Base-by-base conservation (phyloP, 2,888 invertebrate species). In the Chromoteleia sp. region DNA sequence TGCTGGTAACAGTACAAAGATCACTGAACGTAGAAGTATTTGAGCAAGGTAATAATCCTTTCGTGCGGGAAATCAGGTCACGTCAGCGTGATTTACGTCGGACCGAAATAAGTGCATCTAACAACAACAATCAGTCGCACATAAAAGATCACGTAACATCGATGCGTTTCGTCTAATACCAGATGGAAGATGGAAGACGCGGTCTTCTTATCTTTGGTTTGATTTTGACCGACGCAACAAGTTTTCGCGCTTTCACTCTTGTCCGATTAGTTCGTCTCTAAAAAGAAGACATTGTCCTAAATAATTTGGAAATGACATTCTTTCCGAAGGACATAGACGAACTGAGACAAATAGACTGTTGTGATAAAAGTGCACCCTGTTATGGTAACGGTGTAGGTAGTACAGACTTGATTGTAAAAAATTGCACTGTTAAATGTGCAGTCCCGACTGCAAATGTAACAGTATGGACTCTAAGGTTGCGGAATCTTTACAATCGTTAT, bases 11-110 rank as follows among this genome's bases (percentile, higher is more conserved):
- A 71, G 71, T 65, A 68, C 81, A 71, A 75, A 81, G 76, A 81
- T 81, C 71, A 74, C 59, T 70, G 80, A 76, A 81, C 81, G 70
- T 58, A 36, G 15, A 71, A 71, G 33, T 67, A 74, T 81, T 81
- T 65, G 76, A 68, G 41, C 61, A 58, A 80, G 80, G 75, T 56
- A 80, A 75, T 70, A 70, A 75, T 80, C 58, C 58, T 80, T 80
- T 70, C 75, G 54, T 75, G 41, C 75, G 56, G 48, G 33, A 75
- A 80, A 80, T 70, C 80, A 68, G 74, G 75, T 50, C 75, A 79
- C 59, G 79, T 79, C 73, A 41, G 6, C 58, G 56, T 70, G 75
- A 80, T 80, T 80, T 75, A 75, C 63, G 14, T 48, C 58, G 63
- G 21, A 65, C 80, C 33, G 50, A 80, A 80, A 80, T 80, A 80